A percentile compares a stretch with the other conserved stretches of the same genome.
These are phyloP conservation scores for Anguilla rostrata DNA, from an alignment of 2,113 vertebrate species.

Conservation along the genomic window DNA sequence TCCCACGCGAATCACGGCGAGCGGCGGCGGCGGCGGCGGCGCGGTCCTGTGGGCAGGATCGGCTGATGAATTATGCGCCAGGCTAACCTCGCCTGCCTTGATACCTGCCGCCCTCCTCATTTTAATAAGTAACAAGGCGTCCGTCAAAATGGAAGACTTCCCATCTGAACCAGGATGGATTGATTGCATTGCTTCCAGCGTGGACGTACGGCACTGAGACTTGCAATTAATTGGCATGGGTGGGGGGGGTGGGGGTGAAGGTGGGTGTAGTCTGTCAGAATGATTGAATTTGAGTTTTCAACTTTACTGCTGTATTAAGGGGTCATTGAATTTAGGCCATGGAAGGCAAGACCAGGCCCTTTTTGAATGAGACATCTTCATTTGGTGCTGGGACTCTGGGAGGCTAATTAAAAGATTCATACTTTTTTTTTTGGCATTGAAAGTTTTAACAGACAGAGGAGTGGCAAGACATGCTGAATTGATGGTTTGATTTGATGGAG, in stretches of 20 bases:
- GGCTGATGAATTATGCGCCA: neutral
- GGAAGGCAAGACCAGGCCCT: neutral
- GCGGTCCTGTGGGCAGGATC: neutral
- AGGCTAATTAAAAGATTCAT: neutral
- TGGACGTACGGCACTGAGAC: neutral
- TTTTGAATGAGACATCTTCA: neutral
- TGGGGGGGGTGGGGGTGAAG: neutral
- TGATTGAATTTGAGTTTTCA: constrained; percentile 13
- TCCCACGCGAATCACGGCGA: neutral
- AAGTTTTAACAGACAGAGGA: too few species aligned
- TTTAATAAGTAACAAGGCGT: constrained; percentile 10
- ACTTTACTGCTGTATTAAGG: neutral
- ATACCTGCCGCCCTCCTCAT: constrained; percentile 2
- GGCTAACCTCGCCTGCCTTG: neutral
- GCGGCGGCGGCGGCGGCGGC: too few species aligned
- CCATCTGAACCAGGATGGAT: neutral
- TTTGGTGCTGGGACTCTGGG: neutral
- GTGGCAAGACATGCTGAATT: neutral
- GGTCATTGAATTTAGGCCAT: neutral
- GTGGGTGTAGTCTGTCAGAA: neutral
- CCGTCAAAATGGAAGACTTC: neutral
- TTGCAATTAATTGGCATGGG: neutral
- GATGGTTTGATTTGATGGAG: neutral
- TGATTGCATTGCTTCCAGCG: neutral
- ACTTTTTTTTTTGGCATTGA: too few species aligned